These are phyloP conservation scores for Columba livia DNA, from an alignment of 2,113 vertebrate genomes.

Conservation along the genomic window DNA sequence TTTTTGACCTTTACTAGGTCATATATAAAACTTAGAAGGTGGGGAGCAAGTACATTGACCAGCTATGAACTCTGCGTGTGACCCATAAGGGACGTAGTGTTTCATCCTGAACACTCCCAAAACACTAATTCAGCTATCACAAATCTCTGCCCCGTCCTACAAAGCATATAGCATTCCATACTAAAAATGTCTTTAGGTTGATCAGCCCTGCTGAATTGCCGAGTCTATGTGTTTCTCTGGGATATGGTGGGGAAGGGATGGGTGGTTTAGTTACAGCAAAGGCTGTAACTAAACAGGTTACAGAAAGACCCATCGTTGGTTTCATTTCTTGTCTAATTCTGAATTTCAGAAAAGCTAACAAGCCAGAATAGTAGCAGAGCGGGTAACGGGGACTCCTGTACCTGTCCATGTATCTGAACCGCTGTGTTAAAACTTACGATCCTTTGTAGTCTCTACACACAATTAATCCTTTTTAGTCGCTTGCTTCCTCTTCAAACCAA, in stretches of 20 bases:
- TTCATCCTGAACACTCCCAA: not conserved
- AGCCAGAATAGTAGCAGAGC: not conserved
- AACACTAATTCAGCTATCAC: not conserved
- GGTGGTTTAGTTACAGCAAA: not conserved
- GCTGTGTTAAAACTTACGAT: not conserved
- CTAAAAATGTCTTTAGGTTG: not conserved
- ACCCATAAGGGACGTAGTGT: not conserved
- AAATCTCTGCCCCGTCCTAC: not conserved
- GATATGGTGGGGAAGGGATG: not conserved
- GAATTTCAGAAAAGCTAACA: not conserved
- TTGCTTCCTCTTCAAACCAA: not conserved
- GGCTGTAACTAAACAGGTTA: rapidly evolving
- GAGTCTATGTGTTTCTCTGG: not conserved
- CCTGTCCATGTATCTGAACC: not conserved
- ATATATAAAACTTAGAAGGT: not conserved
- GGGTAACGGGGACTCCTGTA: not conserved
- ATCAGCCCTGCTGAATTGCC: not conserved
- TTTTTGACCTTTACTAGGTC: not conserved
- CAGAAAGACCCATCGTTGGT: not conserved
- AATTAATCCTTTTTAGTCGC: not conserved
- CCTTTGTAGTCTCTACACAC: not conserved
- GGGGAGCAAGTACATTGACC: not conserved
- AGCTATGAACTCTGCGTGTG: not conserved
- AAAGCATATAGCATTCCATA: not conserved
- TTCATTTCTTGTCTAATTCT: not conserved